Conservation (phyloP, 53 echinoderm and acorn worm genomes). For the Arbacia lixula region DNA sequence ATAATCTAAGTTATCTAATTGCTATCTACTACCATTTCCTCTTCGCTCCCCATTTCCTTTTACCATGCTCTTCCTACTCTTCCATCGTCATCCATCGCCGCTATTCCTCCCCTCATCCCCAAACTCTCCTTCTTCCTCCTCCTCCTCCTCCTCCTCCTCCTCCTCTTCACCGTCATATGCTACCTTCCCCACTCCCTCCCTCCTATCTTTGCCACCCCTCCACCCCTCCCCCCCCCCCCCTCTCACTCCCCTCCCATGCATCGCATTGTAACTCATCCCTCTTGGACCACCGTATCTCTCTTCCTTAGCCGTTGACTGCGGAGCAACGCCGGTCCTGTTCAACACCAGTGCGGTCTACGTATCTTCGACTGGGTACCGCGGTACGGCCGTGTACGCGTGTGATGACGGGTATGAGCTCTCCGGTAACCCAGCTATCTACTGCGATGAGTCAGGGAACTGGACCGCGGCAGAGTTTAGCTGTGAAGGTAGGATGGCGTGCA, state of each 20-base stretch:
- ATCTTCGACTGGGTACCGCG: conserved; percentile 23
- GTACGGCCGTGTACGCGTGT: conserved; percentile 32
- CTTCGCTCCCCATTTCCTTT: too few relatives aligned
- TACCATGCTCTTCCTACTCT: too few relatives aligned
- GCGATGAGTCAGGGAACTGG: not conserved
- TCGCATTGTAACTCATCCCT: not conserved
- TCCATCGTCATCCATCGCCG: too few relatives aligned
- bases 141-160: not conserved
- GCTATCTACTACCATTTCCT: too few relatives aligned
- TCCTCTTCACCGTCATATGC: too few relatives aligned
- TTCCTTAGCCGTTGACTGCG: conserved; percentile 38
- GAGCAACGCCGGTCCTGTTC: not conserved
- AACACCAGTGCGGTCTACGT: not conserved
- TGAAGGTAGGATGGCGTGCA: not conserved
- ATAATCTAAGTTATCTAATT: too few relatives aligned
- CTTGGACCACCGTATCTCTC: not conserved
- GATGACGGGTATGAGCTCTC: conserved; percentile 3
- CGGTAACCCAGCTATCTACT: not conserved
- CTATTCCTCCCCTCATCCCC: not conserved
- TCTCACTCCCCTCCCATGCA: not conserved
- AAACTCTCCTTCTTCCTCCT: not conserved
- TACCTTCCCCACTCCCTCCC: too few relatives aligned
- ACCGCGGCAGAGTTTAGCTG: not conserved
- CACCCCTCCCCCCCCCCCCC: not conserved
- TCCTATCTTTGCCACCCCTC: too few relatives aligned